A percentile compares a stretch with the other conserved stretches of the same genome.
Conservation (phyloP, 2,797 vertebrate genomes). For the Ambastaia sidthimunki region DNA sequence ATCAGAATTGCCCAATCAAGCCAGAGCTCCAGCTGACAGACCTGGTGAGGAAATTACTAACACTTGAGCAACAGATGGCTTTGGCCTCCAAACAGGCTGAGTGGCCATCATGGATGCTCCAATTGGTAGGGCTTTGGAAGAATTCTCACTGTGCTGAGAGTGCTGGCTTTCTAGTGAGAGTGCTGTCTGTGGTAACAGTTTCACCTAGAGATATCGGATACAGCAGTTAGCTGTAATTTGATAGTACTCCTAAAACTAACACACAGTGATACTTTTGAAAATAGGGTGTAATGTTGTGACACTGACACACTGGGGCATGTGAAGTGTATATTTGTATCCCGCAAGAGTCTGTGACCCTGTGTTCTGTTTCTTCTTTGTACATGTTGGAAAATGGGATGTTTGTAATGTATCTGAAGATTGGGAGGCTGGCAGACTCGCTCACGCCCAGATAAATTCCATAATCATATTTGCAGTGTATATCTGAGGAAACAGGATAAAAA, state of each 20-base stretch:
- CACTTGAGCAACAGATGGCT: constrained; percentile 64
- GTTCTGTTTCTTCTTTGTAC: background rate
- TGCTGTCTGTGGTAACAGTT: constrained; percentile 8
- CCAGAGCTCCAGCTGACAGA: constrained; percentile 61
- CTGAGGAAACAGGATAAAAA: background rate
- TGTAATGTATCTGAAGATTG: too few relatives aligned
- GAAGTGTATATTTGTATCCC: background rate
- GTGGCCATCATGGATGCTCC: constrained; percentile 47
- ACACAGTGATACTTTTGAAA: background rate
- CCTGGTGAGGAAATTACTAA: constrained; percentile 63
- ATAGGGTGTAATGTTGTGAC: background rate
- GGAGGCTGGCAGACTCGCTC: too few relatives aligned
- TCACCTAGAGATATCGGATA: background rate
- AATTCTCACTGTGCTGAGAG: constrained; percentile 11
- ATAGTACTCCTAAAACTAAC: background rate
- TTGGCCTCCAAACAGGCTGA: constrained; percentile 49
- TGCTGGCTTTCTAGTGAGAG: constrained; percentile 26
- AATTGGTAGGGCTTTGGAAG: constrained; percentile 39
- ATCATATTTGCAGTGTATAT: background rate
- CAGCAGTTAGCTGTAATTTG: background rate
- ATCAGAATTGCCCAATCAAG: constrained; percentile 63
- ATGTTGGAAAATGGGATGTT: background rate
- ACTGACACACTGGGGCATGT: background rate
- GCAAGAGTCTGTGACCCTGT: background rate
- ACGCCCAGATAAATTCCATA: background rate